These are phyloP conservation scores for Synanthedon andrenaeformis DNA, from an alignment of 2,888 invertebrate species.

Conservation along the genomic window DNA sequence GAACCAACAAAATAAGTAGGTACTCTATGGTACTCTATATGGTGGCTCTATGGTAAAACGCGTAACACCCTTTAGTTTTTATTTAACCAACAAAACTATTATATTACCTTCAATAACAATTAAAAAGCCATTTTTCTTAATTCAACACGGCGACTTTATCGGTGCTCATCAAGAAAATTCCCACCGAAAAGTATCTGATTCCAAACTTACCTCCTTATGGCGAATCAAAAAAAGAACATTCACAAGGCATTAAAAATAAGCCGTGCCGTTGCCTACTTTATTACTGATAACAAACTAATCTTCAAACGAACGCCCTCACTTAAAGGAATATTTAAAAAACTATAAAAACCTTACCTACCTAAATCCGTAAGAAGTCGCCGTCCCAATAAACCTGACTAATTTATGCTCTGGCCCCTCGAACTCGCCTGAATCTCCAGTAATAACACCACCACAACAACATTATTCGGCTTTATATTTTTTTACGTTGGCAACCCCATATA, in stretches of 20 bases:
- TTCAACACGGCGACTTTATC: conserved; percentile 17
- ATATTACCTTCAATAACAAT: neutral
- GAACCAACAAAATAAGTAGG: too few species aligned
- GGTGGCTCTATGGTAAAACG: too few species aligned
- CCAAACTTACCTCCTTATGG: conserved; percentile 11
- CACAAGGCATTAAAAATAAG: conserved; percentile 15
- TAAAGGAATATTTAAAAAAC: conserved; percentile 56
- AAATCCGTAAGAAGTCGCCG: conserved; percentile 38
- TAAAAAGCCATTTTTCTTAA: conserved; percentile 12
- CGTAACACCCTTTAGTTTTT: too few species aligned
- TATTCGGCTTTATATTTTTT: conserved; percentile 42
- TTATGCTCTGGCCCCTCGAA: conserved; percentile 33
- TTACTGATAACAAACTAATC: conserved; percentile 61
- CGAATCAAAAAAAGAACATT: conserved; percentile 18
- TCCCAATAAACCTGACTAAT: conserved; percentile 50
- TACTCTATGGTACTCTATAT: too few species aligned
- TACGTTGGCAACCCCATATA: conserved; percentile 25
- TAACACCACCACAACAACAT: conserved; percentile 49
- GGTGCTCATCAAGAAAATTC: conserved; percentile 19
- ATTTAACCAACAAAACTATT: neutral
- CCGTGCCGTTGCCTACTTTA: conserved; percentile 46
- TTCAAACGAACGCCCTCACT: conserved; percentile 31
- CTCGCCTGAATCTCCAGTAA: conserved; percentile 29
- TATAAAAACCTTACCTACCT: conserved; percentile 40
- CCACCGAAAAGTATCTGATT: conserved; percentile 22